These are phyloP conservation scores for Adineta ricciae DNA, from an alignment of 2,888 invertebrate genomes.

Conservation along the genomic window DNA sequence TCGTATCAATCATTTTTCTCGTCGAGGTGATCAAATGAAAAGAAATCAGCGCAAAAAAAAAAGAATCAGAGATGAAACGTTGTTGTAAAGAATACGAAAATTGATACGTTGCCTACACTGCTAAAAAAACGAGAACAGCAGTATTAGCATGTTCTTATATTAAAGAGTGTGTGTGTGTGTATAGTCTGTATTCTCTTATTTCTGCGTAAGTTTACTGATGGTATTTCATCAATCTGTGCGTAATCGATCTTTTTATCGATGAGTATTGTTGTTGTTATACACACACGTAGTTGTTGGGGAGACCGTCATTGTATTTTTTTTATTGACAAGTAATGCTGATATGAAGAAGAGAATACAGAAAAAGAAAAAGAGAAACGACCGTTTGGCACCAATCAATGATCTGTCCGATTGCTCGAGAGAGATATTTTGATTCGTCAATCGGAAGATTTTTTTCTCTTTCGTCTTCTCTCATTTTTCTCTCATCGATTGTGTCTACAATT, in stretches of 20 bases:
- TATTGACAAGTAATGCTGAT: slow-evolving; percentile 16
- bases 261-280: background rate
- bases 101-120: slow-evolving; percentile 22
- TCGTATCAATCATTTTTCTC: background rate
- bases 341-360: background rate
- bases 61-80: background rate
- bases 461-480: slow-evolving; percentile 6
- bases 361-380: slow-evolving; percentile 11
- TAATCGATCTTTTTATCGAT: slow-evolving; percentile 13
- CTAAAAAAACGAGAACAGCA: background rate
- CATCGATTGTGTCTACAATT: slow-evolving; percentile 16
- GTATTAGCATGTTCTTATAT: background rate
- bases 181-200: slow-evolving; percentile 8
- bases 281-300: slow-evolving; percentile 7
- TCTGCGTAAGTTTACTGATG: background rate
- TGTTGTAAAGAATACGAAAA: background rate
- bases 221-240: slow-evolving; percentile 19
- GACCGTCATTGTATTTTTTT: slow-evolving; percentile 22
- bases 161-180: slow-evolving; percentile 8
- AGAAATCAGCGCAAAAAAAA: background rate
- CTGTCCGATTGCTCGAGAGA: background rate
- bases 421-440: slow-evolving; percentile 1
- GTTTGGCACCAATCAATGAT: slow-evolving; percentile 20
- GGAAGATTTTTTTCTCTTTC: background rate
- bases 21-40: background rate